Evolutionary conservation across 2,113 vertebrate genomes (phyloP), one percentile per base, ranked within the genome.

Genomic region (Antechinus stuartii): DNA sequence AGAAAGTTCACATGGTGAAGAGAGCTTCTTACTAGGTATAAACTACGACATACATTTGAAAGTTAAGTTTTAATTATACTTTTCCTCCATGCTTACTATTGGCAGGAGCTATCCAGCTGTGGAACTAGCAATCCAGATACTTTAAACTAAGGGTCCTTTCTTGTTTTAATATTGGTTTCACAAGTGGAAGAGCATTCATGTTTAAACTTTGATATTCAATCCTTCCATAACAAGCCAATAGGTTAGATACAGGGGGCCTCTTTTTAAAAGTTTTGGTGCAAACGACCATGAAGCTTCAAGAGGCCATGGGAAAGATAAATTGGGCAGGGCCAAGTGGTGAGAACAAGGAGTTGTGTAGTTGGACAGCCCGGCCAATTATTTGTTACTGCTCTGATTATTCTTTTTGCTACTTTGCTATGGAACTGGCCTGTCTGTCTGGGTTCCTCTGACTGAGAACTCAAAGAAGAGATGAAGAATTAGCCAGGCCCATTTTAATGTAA

Each of bases 251-350:
- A 97, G 96, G 97, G 98, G 98, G 96, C 96, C 98, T 97, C 98
- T 97, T 98, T 98, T 94, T 42, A 98, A 98, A 98, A 98, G 97
- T 98, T 98, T 98, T 98, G 97, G 96, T 96, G 97, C 94, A 93
- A 92, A 96, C 97, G 68, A 84, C n/a, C 68, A 95, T 30, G 91
- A 97, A 95, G 97, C 96, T 96, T 98, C 98, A 96, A 93, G 97
- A 97, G 97, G 55, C 93, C 92, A 89, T 54, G 96, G 96, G 91
- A 97, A 94, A 98, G 97, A 97, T 97, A 96, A 98, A 98, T 98
- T 96, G 97, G 97, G 98, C 94, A 97, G 98, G 97, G 94, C 95
- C 96, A 93, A 97, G 93, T 96, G 95, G 92, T 94, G 89, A 94
- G 96, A 97, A 94, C 93, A 47, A 97, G 93, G 55, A 92, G 90